A percentile compares a stretch with the other conserved stretches of the same genome.
Evolutionary conservation across 2,888 invertebrate species (phyloP).

Genomic region (Orgyia antiqua): DNA sequence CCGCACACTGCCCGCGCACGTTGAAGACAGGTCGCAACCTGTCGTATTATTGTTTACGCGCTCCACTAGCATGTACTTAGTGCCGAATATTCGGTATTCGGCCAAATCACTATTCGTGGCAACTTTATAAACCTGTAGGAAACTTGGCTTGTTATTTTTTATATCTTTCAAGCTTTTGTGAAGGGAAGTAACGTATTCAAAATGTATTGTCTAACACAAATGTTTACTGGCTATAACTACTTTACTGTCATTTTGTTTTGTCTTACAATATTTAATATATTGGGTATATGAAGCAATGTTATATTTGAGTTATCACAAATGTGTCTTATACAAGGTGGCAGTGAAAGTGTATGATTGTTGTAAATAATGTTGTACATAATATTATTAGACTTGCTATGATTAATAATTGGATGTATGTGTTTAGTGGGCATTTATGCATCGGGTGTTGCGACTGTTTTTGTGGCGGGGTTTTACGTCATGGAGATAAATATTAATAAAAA

Average conservation of each 20-base stretch:
- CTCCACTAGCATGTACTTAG: too few species aligned
- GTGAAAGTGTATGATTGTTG: constrained; percentile 42
- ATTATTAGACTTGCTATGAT: constrained; percentile 41
- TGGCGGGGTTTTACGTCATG: constrained; percentile 34
- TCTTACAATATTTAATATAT: constrained; percentile 26
- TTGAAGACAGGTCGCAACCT: too few species aligned
- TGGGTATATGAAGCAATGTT: constrained; percentile 34
- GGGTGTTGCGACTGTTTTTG: constrained; percentile 43
- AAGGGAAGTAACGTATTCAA: too few species aligned
- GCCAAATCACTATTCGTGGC: too few species aligned
- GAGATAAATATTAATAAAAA: constrained; percentile 21
- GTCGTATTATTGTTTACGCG: too few species aligned
- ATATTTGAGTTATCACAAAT: constrained; percentile 24
- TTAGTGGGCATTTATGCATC: constrained; percentile 58
- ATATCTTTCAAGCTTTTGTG: too few species aligned
- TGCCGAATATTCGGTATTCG: too few species aligned
- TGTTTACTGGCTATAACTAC: constrained; percentile 25
- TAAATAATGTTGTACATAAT: constrained; percentile 61
- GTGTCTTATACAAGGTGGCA: constrained; percentile 45
- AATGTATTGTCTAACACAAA: too few species aligned
- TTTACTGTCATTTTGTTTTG: constrained; percentile 31
- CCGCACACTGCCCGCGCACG: too few species aligned
- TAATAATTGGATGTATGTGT: constrained; percentile 59
- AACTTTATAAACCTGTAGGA: too few species aligned
- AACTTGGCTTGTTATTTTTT: too few species aligned